Percentiles rank a stretch among this genome's conserved stretches.
These are phyloP conservation scores for human DNA, from an alignment of 2,113 vertebrate species.

Conservation along the genomic window GRCh38 chr16:19608501-19609000, in stretches of 20 bases:
- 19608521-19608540: background rate
- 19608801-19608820: background rate
- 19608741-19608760: background rate
- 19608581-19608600: background rate
- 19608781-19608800: background rate
- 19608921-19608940: background rate
- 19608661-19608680: background rate
- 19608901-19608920: background rate
- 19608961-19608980: conserved; percentile 88
- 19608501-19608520: background rate
- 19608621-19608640: background rate
- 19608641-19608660: background rate
- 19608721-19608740: background rate
- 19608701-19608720: background rate
- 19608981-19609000: conserved; percentile 98
- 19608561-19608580: background rate
- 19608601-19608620: background rate
- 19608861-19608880: background rate
- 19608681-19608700: background rate
- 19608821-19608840: background rate
- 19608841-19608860: background rate
- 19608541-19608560: background rate
- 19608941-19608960: conserved; percentile 83
- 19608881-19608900: background rate
- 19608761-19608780: background rate